Percentiles rank a stretch among this genome's conserved stretches.
These are phyloP conservation scores for Syngnathus typhle DNA, from an alignment of 2,113 vertebrate species.

Conservation along the genomic window DNA sequence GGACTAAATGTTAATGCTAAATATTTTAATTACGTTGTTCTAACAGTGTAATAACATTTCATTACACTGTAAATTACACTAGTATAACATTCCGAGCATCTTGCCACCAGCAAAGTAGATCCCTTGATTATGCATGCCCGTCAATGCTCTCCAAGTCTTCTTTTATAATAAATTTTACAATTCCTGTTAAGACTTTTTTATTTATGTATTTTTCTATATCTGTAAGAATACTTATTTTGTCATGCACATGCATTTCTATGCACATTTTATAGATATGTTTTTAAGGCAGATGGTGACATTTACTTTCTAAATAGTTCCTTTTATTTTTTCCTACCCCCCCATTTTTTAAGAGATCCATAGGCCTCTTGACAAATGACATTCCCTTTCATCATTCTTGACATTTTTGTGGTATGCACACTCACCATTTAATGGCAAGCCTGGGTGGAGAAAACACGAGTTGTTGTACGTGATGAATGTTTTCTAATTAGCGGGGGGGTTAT, in stretches of 20 bases:
- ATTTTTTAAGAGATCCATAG: not conserved
- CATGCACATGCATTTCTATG: no score
- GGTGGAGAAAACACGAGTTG: not conserved
- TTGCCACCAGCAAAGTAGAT: not conserved
- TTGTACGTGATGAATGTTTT: conserved; percentile 7
- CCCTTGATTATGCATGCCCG: not conserved
- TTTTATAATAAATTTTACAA: not conserved
- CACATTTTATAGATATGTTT: not conserved
- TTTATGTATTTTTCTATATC: not conserved
- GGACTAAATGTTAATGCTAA: not conserved
- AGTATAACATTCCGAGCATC: not conserved
- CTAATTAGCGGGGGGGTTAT: not conserved
- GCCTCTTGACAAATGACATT: not conserved
- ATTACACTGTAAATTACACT: not conserved
- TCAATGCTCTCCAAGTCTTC: no score
- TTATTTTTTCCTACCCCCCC: not conserved
- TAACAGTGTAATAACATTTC: not conserved
- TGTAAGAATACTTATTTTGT: not conserved
- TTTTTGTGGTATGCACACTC: not conserved
- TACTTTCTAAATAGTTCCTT: not conserved
- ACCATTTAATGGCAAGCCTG: conserved; percentile 2
- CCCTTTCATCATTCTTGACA: not conserved
- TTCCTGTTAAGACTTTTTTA: no score
- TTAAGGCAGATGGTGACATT: not conserved
- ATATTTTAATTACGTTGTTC: not conserved